Conservation (phyloP, 2,797 vertebrate genomes). For the Sebastes aleutianus region DNA sequence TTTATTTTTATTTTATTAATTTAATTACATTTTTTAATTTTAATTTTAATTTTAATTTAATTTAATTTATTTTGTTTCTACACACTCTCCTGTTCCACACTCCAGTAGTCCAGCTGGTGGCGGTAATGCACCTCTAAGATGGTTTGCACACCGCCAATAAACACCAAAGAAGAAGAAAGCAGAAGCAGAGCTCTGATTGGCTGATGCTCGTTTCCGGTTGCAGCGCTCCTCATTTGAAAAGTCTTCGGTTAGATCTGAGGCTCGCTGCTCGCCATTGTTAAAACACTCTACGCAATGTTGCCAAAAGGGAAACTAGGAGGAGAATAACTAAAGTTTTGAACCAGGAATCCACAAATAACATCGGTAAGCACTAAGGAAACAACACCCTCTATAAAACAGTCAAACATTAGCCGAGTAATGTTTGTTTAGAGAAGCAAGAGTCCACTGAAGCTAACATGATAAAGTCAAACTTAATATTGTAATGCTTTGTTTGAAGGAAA, state of each 20-base stretch:
- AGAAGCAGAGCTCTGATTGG: slow-evolving; percentile 60
- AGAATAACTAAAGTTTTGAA: background rate
- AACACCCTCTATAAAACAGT: accelerated
- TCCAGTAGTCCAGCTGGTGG: too few relatives aligned
- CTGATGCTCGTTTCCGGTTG: slow-evolving; percentile 46
- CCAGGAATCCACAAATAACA: background rate
- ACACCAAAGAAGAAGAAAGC: too few relatives aligned
- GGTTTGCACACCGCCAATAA: too few relatives aligned
- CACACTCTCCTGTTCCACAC: too few relatives aligned
- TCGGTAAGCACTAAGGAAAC: slow-evolving; percentile 26
- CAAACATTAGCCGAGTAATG: background rate
- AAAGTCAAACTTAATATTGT: accelerated
- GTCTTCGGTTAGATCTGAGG: slow-evolving; percentile 17
- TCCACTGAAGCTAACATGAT: accelerated
- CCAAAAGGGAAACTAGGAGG: background rate
- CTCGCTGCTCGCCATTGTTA: slow-evolving; percentile 41
- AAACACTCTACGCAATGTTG: slow-evolving; percentile 22
- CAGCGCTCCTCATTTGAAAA: slow-evolving; percentile 63
- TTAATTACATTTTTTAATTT: too few relatives aligned
- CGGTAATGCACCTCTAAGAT: too few relatives aligned
- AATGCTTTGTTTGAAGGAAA: background rate
- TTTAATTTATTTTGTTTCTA: too few relatives aligned
- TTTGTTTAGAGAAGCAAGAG: background rate
- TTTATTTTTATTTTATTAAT: too few relatives aligned
- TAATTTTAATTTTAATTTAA: too few relatives aligned